Conservation (phyloP, 53 echinoderm and acorn worm genomes). For the Zoroaster sp. region DNA sequence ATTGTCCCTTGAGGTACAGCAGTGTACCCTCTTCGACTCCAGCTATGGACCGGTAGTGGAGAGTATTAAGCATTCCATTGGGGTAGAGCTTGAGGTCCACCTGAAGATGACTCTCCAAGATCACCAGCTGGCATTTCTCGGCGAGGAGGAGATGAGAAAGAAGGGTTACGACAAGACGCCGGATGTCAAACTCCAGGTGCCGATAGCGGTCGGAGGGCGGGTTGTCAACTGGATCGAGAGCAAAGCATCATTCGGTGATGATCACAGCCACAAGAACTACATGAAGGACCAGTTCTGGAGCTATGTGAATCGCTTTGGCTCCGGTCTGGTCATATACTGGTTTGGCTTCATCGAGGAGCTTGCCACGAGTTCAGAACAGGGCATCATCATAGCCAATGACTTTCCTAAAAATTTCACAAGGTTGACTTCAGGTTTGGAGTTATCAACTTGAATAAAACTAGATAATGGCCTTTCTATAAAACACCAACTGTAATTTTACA, state of each 20-base stretch:
- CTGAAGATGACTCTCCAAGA: constrained; percentile 42
- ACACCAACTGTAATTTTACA: too few species aligned
- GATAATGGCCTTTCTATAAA: not conserved
- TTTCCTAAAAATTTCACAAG: constrained; percentile 68
- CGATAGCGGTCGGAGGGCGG: constrained; percentile 77
- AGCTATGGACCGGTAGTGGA: constrained; percentile 95
- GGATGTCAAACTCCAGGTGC: constrained; percentile 88
- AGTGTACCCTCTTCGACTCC: constrained; percentile 81
- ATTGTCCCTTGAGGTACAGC: constrained; percentile 61
- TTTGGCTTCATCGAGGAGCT: constrained; percentile 94
- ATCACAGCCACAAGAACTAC: constrained; percentile 86
- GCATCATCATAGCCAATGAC: constrained; percentile 77
- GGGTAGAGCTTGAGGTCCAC: constrained; percentile 32
- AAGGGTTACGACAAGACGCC: constrained; percentile 99
- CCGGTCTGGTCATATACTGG: constrained; percentile 97
- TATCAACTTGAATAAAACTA: not conserved
- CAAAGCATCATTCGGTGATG: constrained; percentile 95
- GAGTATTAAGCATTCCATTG: constrained; percentile 85
- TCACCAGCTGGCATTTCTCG: constrained; percentile 40
- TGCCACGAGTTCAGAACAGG: constrained; percentile 75
- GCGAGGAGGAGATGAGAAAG: constrained; percentile 95
- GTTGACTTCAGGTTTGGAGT: constrained; percentile 6
- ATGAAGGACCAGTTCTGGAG: constrained; percentile 98
- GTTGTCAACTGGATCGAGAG: constrained; percentile 99
- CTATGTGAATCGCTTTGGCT: constrained; percentile 84